These are phyloP conservation scores for Myiopsitta monachus DNA, from an alignment of 2,113 vertebrate species.

Conservation along the genomic window DNA sequence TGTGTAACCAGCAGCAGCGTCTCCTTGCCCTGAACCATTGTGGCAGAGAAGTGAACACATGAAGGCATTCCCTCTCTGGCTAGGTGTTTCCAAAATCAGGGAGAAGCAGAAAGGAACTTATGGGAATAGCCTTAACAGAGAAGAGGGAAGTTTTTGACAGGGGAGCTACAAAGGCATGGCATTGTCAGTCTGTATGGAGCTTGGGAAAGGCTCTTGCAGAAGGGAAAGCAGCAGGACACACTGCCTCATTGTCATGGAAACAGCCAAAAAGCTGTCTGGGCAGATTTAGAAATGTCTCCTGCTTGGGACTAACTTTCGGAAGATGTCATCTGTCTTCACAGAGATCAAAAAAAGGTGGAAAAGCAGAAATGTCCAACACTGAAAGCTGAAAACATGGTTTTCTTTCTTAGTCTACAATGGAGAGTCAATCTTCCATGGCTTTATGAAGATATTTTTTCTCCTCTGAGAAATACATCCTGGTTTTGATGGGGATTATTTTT, in stretches of 20 bases:
- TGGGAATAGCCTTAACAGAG: not conserved
- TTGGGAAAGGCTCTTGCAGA: not conserved
- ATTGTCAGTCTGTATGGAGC: not conserved
- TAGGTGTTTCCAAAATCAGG: not conserved
- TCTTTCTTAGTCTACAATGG: not conserved
- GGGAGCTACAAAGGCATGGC: not conserved
- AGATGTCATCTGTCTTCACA: not conserved
- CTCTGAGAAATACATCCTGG: not conserved
- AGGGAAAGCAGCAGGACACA: not conserved
- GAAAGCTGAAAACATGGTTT: not conserved
- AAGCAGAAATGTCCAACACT: not conserved
- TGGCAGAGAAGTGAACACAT: not conserved
- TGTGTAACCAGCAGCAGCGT: not conserved
- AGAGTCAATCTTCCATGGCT: not conserved
- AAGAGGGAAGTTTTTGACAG: not conserved
- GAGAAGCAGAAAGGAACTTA: not conserved
- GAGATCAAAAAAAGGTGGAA: not conserved
- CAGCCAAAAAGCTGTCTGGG: not conserved
- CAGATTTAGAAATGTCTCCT: slow-evolving; percentile 1
- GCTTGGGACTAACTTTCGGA: not conserved
- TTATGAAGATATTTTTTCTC: not conserved
- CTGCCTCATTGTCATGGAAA: slow-evolving; percentile 34
- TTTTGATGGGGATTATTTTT: not conserved
- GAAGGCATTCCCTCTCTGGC: not conserved
- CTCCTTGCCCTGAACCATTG: not conserved